phyloP scores from a whole-genome alignment of 2,113 vertebrate species.

The Mastomys natalensis region DNA sequence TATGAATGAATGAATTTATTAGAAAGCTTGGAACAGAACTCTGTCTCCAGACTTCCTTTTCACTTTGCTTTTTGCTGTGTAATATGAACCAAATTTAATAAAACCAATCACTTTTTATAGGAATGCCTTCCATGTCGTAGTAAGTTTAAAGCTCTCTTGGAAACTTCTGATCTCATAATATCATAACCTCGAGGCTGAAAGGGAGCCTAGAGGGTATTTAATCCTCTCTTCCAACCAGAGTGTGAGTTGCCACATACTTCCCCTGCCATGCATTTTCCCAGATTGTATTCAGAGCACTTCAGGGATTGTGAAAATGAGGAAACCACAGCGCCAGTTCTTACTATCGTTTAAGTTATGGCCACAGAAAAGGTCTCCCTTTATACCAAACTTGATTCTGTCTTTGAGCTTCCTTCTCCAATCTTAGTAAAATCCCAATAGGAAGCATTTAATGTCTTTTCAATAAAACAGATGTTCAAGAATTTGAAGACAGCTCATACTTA shows the following conservation, averaged over 20 bases:
- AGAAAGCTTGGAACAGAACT: slow-evolving; percentile 66
- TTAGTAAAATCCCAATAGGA: neutral
- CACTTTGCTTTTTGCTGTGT: slow-evolving; percentile 62
- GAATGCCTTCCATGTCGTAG: slow-evolving; percentile 62
- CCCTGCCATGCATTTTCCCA: slow-evolving; percentile 61
- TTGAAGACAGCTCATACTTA: neutral
- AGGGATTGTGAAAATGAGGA: slow-evolving; percentile 46
- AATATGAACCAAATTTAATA: slow-evolving; percentile 71
- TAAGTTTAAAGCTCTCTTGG: slow-evolving; percentile 67
- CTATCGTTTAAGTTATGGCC: slow-evolving; percentile 38
- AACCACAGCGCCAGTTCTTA: neutral
- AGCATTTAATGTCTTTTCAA: slow-evolving; percentile 20
- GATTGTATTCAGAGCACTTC: slow-evolving; percentile 57
- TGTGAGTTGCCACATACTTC: slow-evolving; percentile 32
- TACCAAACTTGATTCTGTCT: slow-evolving; percentile 4
- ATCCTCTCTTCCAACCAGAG: slow-evolving; percentile 2
- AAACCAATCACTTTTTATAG: slow-evolving; percentile 65
- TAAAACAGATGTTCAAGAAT: slow-evolving; percentile 11
- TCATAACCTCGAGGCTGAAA: slow-evolving; percentile 64
- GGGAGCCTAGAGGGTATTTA: slow-evolving; percentile 50
- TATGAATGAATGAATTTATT: slow-evolving; percentile 75
- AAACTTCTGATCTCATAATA: slow-evolving; percentile 62
- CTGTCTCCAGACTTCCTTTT: slow-evolving; percentile 72
- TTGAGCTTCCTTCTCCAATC: neutral
- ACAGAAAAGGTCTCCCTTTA: slow-evolving; percentile 32